Base-by-base conservation (phyloP, 2,113 vertebrate genomes). In the Cephalopterus ornatus region DNA sequence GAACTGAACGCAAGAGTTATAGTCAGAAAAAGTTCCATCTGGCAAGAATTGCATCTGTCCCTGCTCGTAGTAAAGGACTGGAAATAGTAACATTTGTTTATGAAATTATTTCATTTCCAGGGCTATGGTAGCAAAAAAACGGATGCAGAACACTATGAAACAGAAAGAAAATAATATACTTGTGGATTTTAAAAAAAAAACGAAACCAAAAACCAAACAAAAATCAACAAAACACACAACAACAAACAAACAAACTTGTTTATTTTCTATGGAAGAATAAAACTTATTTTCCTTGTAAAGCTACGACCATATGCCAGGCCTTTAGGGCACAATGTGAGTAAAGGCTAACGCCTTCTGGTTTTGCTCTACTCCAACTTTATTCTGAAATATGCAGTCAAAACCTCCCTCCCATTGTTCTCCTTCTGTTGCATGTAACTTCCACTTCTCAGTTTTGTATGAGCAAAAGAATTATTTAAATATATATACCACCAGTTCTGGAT, bases 261-360 rank as follows among this genome's bases (percentile, higher is more conserved):
- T 95, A 63, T 87, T 93, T 97, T 95, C 92, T 85, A 21, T 93
- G 49, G 93, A 95, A 94, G 81, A 93, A 89, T 65, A 93, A 95
- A 95, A 89, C 7, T 74, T 37, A 91, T 93, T 95, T 89, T 85
- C 41, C 74, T 88, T 91, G 50, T 58, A 94, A 96, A 93, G 89
- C 81, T 78, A 52, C 1, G 11, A 92, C 47, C 32, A 65, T 37
- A 79, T 91, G 96, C 66, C 95, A 96, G 49, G 85, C 93, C 96
- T 85, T 66, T 37, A 91, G 93, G 95, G 92, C 92, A 94, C 73
- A 92, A 23, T 20, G 37, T 76, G 71, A 94, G 89, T 71, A 86
- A 89, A 95, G 46, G 66, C 89, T 88, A 77, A 73, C 1, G 4
- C 80, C 84, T 95, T 97, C 95, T 96, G 93, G 86, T 95, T 96